Evolutionary conservation across 2,113 vertebrate genomes (phyloP).

Genomic region (Megalops atlanticus): DNA sequence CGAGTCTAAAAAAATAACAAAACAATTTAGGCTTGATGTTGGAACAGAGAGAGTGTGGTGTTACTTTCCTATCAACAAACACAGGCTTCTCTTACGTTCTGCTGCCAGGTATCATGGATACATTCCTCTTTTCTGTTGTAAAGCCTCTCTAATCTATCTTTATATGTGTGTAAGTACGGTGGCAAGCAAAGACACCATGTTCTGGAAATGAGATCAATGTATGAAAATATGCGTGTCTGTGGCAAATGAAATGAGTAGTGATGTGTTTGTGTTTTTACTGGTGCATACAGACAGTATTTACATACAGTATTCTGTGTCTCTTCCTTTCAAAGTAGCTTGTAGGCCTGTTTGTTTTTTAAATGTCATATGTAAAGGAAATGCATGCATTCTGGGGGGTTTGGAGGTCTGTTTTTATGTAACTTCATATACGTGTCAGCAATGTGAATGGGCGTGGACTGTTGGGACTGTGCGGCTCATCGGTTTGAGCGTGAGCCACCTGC

Average conservation of each 20-base stretch:
- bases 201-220: not conserved
- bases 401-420: too few relatives aligned
- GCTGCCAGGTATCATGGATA: not conserved
- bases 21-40: conserved; percentile 26
- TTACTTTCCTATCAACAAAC: conserved; percentile 1
- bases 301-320: too few relatives aligned
- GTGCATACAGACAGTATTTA: too few relatives aligned
- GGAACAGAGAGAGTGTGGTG: conserved; percentile 22
- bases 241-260: too few relatives aligned
- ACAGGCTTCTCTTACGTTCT: not conserved
- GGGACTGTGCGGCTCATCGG: not conserved
- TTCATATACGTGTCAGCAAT: not conserved
- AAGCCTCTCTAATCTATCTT: not conserved
- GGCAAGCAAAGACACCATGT: not conserved
- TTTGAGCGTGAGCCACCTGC: not conserved
- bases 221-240: too few relatives aligned
- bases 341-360: too few relatives aligned
- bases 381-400: not conserved
- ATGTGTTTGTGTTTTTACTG: too few relatives aligned
- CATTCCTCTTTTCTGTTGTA: not conserved
- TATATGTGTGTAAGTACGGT: not conserved
- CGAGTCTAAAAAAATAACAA: conserved; percentile 31
- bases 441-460: not conserved
- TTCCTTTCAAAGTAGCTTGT: too few relatives aligned
- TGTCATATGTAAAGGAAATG: too few relatives aligned